phyloP scores from a whole-genome alignment of 2,113 vertebrate genomes.

The Romanogobio albipinnatus region DNA sequence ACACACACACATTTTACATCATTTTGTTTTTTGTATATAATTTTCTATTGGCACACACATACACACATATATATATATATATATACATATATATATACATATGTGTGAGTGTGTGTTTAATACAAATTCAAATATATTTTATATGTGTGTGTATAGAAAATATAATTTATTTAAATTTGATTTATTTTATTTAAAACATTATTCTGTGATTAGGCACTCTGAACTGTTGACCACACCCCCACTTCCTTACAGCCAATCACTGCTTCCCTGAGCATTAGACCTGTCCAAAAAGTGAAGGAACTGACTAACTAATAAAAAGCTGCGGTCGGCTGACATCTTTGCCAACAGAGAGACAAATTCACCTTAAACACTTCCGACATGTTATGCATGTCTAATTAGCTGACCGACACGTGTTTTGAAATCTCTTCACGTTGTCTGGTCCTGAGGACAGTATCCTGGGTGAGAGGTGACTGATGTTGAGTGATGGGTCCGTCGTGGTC shows the following conservation, averaged over 20 bases:
- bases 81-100: neutral
- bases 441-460: constrained; percentile 3
- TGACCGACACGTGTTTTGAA: neutral
- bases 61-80: neutral
- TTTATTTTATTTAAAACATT: neutral
- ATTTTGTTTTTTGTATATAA: too few relatives aligned
- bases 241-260: neutral
- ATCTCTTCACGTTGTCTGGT: neutral
- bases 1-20: too few relatives aligned
- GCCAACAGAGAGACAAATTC: neutral
- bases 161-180: too few relatives aligned
- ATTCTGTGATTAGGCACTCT: neutral
- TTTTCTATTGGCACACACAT: too few relatives aligned
- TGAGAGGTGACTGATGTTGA: constrained; percentile 43
- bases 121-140: too few relatives aligned
- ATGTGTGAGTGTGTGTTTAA: too few relatives aligned
- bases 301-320: neutral
- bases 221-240: neutral
- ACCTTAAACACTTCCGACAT: neutral
- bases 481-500: constrained; percentile 46
- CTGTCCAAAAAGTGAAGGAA: neutral
- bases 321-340: neutral
- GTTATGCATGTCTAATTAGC: neutral
- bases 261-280: neutral
- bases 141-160: too few relatives aligned